Conservation (phyloP, 2,113 vertebrate genomes). For the Myotis yumanensis region DNA sequence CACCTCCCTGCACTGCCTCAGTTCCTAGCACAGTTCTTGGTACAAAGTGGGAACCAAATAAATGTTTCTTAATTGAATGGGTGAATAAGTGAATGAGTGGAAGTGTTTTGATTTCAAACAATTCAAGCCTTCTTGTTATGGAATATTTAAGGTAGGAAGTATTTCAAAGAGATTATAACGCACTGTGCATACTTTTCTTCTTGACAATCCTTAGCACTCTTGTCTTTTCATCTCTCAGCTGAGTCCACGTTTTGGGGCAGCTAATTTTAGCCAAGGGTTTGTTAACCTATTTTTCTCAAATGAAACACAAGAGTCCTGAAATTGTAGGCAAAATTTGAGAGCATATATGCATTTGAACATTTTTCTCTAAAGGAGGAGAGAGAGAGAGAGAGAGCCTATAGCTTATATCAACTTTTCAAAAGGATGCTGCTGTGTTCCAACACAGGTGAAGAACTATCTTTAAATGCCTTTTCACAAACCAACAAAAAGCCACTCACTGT, state of each 20-base stretch:
- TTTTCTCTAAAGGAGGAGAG: neutral
- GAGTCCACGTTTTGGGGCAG: neutral
- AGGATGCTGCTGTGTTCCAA: neutral
- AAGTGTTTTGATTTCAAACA: neutral
- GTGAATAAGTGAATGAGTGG: neutral
- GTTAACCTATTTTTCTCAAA: neutral
- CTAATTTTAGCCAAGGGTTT: neutral
- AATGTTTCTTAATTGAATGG: neutral
- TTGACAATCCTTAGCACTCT: neutral
- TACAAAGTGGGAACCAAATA: neutral
- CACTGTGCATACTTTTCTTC: neutral
- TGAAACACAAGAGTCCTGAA: neutral
- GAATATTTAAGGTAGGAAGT: neutral
- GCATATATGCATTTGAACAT: neutral
- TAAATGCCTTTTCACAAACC: neutral
- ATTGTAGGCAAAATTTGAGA: neutral
- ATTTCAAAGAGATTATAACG: neutral
- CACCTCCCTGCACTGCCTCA: neutral
- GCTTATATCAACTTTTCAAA: slow-evolving; percentile 38
- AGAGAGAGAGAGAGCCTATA: neutral
- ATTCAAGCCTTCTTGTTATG: neutral
- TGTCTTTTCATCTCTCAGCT: neutral
- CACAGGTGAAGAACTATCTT: neutral
- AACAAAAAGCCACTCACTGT: neutral
- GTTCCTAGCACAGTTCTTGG: neutral